Evolutionary conservation across 2,113 vertebrate genomes (phyloP).

Genomic region (Suncus etruscus): DNA sequence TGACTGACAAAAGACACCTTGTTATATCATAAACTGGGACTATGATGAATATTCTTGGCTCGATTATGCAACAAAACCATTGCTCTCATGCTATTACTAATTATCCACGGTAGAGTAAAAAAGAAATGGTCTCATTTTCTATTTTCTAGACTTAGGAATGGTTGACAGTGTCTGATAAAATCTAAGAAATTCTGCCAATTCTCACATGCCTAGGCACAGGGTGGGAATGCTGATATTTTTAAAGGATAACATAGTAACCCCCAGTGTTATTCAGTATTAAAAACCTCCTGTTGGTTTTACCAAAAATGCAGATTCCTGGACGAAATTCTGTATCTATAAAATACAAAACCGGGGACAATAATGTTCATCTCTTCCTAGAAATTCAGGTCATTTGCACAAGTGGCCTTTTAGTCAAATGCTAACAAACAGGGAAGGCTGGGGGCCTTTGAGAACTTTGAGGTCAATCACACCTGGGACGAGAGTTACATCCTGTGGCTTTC

Average conservation of each 20-base stretch:
- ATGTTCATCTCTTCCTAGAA: constrained; percentile 32
- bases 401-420: background rate
- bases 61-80: background rate
- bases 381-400: background rate
- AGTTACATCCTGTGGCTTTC: background rate
- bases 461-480: background rate
- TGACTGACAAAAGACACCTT: background rate
- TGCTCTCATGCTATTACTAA: background rate
- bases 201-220: background rate
- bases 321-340: background rate
- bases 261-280: background rate
- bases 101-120: background rate
- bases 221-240: too few relatives aligned
- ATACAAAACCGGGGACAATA: background rate
- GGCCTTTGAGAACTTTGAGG: background rate
- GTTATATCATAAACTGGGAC: background rate
- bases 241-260: background rate
- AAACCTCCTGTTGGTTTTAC: background rate
- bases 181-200: background rate
- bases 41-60: background rate
- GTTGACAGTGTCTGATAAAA: background rate
- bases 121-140: constrained; percentile 6
- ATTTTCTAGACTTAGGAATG: background rate
- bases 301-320: background rate
- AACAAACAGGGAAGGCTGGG: background rate